Evolutionary conservation across 2,113 vertebrate species (phyloP), one percentile per base, ranked within the genome.

Genomic region (Canis aureus): DNA sequence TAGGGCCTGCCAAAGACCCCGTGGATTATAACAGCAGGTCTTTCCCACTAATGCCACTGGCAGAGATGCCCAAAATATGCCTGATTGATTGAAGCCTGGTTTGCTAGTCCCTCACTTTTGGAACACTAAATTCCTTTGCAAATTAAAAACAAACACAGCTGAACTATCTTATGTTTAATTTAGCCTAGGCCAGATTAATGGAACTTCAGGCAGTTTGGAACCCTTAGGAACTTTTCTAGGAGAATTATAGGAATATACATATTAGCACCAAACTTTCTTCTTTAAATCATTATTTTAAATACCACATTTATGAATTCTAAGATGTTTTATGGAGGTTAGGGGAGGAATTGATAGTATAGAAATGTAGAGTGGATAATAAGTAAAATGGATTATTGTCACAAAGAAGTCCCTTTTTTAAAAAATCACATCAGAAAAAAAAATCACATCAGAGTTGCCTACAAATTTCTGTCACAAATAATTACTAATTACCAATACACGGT

Each of bases 111-210:
- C 96, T 97, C 59, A 78, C 85, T 97, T 97, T 94, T 17, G 35
- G 97, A 98, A 96, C 96, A 97, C 95, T 97, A 97, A 97, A 98
- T 97, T 98, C 98, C 97, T 98, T 97, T 96, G 91, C 97, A 98
- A 98, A 98, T 98, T 97, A 97, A 98, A 98, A 98, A 97, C 97
- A 98, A 98, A 98, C 97, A 98, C 97, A 97, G 96, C 97, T 98
- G 95, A 98, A 98, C 91, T 96, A 51, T 91, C 66, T 97, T 96
- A 85, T 98, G 82, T 97, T 97, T 98, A 97, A 98, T 96, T 96
- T 97, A 98, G 89, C 92, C 92, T 71, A 76, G 25, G 90, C 81
- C 66, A 86, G 82, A 98, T 98, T 97, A 97, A 97, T 96, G 78
- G 89, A 95, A 95, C 73, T 81, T 94, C 57, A 95, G 86, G 85